phyloP scores from a whole-genome alignment of 2,113 vertebrate genomes.

The Halcyon senegalensis region DNA sequence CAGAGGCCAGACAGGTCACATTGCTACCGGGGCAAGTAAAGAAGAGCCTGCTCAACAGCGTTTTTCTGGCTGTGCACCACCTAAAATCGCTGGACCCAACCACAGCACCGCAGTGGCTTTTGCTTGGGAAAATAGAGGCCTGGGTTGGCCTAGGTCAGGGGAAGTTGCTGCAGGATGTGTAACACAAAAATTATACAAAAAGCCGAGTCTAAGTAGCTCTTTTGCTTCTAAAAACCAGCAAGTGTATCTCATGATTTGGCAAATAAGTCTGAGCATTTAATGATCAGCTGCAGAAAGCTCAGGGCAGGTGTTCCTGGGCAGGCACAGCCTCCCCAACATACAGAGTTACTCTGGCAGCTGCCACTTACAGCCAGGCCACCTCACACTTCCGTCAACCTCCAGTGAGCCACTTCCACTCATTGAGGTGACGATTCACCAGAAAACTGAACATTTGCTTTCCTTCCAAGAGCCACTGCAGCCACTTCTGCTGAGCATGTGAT shows the following conservation, averaged over 20 bases:
- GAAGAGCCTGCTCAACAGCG: background rate
- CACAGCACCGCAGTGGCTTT: background rate
- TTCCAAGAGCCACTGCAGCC: background rate
- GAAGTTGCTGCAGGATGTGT: accelerated
- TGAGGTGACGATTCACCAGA: too few species aligned
- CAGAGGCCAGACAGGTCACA: background rate
- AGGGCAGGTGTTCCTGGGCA: background rate
- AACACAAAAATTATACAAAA: background rate
- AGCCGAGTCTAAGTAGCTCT: too few species aligned
- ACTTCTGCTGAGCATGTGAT: accelerated
- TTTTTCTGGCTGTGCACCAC: background rate
- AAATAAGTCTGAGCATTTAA: background rate
- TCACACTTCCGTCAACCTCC: background rate
- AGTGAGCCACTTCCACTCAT: background rate
- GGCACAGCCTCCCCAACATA: background rate
- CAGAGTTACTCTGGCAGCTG: accelerated
- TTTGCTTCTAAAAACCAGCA: background rate
- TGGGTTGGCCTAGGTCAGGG: background rate
- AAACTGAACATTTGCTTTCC: background rate
- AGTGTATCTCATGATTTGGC: background rate
- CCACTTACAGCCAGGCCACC: background rate
- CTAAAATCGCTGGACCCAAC: background rate
- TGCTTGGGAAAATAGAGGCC: background rate
- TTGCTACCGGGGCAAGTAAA: accelerated
- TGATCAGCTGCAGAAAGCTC: background rate